Evolutionary conservation across 2,113 vertebrate species (phyloP).

Genomic region (Pelmatolapia mariae): DNA sequence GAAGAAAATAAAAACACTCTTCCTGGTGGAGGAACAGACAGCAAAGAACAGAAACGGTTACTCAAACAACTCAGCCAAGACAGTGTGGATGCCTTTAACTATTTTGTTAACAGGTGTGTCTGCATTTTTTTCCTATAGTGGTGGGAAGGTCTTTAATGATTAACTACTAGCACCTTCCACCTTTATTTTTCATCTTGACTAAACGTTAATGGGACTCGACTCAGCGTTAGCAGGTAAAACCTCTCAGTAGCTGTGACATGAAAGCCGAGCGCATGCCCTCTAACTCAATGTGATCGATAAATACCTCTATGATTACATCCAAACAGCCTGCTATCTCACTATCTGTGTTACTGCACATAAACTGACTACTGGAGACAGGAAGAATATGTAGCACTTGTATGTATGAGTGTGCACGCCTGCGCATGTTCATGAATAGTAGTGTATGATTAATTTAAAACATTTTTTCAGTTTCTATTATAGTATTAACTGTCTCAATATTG

Average conservation of each 20-base stretch:
- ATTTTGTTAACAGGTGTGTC: not conserved
- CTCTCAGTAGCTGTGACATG: not conserved
- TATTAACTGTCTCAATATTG: not conserved
- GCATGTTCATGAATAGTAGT: not conserved
- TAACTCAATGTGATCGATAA: not conserved
- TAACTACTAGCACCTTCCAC: not conserved
- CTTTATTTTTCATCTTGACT: not conserved
- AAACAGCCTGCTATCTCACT: not conserved
- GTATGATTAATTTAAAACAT: not conserved
- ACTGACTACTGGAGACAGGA: conserved; percentile 14
- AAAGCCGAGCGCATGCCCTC: not conserved
- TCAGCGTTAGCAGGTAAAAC: not conserved
- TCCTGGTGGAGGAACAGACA: not conserved
- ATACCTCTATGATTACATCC: not conserved
- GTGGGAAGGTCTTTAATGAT: not conserved
- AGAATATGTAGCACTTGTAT: not conserved
- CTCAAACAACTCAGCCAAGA: not conserved
- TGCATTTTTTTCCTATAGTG: not conserved
- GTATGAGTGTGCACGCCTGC: not conserved
- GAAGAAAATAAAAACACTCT: not conserved
- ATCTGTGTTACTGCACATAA: conserved; percentile 20
- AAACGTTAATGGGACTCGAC: not conserved
- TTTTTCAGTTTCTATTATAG: not conserved
- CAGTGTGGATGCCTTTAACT: not conserved
- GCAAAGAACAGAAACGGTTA: not conserved